A percentile compares a stretch with the other conserved stretches of the same genome.
phyloP scores from a whole-genome alignment of 2,113 vertebrate genomes.

The Bufo gargarizans region DNA sequence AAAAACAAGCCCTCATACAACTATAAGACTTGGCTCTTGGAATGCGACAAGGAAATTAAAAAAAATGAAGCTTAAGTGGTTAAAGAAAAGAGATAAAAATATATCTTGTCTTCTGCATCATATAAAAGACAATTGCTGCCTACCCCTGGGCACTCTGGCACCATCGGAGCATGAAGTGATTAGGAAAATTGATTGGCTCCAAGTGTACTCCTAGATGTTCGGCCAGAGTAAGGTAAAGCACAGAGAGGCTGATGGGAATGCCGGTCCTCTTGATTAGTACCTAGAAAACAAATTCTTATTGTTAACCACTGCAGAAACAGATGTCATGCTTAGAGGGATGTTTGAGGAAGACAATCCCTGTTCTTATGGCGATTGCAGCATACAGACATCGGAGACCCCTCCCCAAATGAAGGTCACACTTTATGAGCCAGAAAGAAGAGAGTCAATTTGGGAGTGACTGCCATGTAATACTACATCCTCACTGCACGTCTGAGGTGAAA shows the following conservation, averaged over 20 bases:
- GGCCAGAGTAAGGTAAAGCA: slow-evolving; percentile 92
- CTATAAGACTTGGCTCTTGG: too few relatives aligned
- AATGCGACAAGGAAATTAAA: too few relatives aligned
- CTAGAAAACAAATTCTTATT: slow-evolving; percentile 65
- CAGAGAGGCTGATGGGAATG: slow-evolving; percentile 96
- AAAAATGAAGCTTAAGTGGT: too few relatives aligned
- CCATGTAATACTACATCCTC: too few relatives aligned
- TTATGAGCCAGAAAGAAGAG: too few relatives aligned
- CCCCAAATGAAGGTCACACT: too few relatives aligned
- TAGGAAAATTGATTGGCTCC: slow-evolving; percentile 96
- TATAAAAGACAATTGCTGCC: slow-evolving; percentile 34
- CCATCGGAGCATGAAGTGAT: slow-evolving; percentile 94
- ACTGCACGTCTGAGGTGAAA: too few relatives aligned
- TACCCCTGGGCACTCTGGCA: slow-evolving; percentile 87
- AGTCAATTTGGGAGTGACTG: too few relatives aligned
- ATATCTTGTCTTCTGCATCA: neutral
- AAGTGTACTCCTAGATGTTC: slow-evolving; percentile 85
- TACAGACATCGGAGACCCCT: too few relatives aligned
- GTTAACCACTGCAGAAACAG: neutral
- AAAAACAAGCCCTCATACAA: too few relatives aligned
- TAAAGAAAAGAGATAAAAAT: neutral
- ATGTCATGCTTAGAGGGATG: neutral
- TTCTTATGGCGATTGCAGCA: too few relatives aligned
- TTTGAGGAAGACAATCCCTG: too few relatives aligned
- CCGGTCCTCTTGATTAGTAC: slow-evolving; percentile 90